Base-by-base conservation (phyloP, 2,113 vertebrate species). In the Plestiodon gilberti region DNA sequence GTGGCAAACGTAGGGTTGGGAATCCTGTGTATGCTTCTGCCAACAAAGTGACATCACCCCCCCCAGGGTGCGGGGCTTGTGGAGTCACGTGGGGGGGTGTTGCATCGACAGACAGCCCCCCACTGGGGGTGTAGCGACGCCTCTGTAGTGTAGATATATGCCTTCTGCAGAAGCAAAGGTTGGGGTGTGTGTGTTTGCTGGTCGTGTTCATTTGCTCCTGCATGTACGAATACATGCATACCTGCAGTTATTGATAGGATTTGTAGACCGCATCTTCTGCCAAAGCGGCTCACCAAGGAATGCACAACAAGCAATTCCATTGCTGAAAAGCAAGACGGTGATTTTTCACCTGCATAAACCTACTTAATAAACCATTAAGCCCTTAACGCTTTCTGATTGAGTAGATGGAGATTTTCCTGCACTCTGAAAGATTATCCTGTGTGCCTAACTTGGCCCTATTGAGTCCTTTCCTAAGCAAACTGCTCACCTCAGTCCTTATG, bases 331-430 rank as follows among this genome's bases (percentile, higher is more conserved):
- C 71, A 43, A n/a, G 71, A 62, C 43, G 90, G 52, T 8, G 59
- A 18, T 48, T 86, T 65, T 23, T 83, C 87, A 75, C 0, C 59
- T 80, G 80, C 38, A 88, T 87, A 86, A 89, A 88, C 15, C 83
- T 48, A 3, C 48, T 91, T 86, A 88, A 90, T 94, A 93, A 93
- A 95, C 90, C 84, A 90, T 87, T 61, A 84, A 62, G 87, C 91
- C 83, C 81, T 77, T 90, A 91, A 91, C 92, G 64, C 2, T 89
- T 93, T 93, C 90, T 78, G n/a, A 78, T 76, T 85, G 82, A 79
- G n/a, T 8, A 62, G 88, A 64, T 65, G 87, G 35, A 3, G 43
- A 77, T 67, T 69, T 78, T 69, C 43, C 67, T 57, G 43, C 14
- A 55, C 2, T 83, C 30, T 55, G 85, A 70, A 83, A 90, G 81